Base-by-base conservation (phyloP, 2,113 vertebrate species). In the Salvator merianae region DNA sequence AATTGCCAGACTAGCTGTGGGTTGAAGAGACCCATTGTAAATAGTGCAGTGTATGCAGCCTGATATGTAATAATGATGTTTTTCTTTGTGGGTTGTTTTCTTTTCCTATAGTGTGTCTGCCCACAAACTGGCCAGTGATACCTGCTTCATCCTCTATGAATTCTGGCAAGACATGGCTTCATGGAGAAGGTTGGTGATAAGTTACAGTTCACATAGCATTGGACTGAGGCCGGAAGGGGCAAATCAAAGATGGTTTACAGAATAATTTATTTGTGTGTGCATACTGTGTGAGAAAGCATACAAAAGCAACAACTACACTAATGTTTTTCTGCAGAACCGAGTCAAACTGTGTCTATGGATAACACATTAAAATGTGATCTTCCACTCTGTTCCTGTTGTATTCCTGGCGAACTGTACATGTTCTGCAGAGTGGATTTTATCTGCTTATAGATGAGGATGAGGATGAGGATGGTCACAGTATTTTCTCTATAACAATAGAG, bases 141-240 rank as follows among this genome's bases (percentile, higher is more conserved):
- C 94, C 87, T 97, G 96, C 95, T 98, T 97, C 94, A 97, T 97
- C 93, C 95, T 99, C 8, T 98, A 98, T 38, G 98, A 99, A 94
- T 98, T 99, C 94, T 99, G 98, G 98, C 96, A 95, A 94, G 97
- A 98, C 12, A 97, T 97, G 80, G 92, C 97, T 87, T 97, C 98
- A n/a, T 99, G 98, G 98, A 98, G 97, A 95, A 98, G 98, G 98
- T 99, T 92, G 38, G 93, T 30, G 83, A 84, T 8, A 28, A 30
- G 26, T 24, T 8, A 65, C 69, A 40, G 20, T 62, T 43, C 2
- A 0, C 24, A 22, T 0, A 43, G 4, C 0, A n/a, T 72, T 43
- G 3, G 9, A 3, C 22, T 30, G 65, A 86, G 69, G 40, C 4
- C 50, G 50, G n/a, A 9, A 79, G 77, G 5, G 13, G n/a, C 16